A percentile compares a stretch with the other conserved stretches of the same genome.
phyloP scores from a whole-genome alignment of 2,113 vertebrate genomes.

The Puma concolor region DNA sequence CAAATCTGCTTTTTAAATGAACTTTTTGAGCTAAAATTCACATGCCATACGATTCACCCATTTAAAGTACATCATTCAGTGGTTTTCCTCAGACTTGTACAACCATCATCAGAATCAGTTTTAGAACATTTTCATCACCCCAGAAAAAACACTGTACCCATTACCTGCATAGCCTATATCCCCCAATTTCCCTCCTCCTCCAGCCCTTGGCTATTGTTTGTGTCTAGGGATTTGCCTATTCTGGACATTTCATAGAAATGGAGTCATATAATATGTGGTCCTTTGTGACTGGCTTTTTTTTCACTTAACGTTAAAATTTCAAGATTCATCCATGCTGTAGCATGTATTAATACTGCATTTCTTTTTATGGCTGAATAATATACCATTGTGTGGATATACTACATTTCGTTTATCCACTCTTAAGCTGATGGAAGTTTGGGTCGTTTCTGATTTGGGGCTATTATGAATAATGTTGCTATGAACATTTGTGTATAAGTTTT shows the following conservation, averaged over 20 bases:
- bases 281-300: neutral
- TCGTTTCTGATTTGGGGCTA: neutral
- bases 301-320: neutral
- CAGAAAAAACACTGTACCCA: no score
- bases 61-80: neutral
- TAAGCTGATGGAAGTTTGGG: neutral
- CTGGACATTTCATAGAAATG: no score
- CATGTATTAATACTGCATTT: neutral
- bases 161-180: no score
- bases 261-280: no score
- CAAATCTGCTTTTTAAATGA: neutral
- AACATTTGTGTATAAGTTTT: no score
- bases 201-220: no score
- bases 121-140: no score
- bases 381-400: neutral
- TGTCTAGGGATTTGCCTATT: no score
- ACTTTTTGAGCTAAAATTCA: neutral
- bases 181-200: no score
- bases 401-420: neutral
- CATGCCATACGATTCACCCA: neutral
- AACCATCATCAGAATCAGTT: no score
- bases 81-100: no score
- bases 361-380: neutral
- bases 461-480: no score
- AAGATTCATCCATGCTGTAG: neutral